Percentiles rank a stretch among this genome's conserved stretches.
Evolutionary conservation across 2,797 vertebrate genomes (phyloP).

Genomic region (Serranus cabrilla): DNA sequence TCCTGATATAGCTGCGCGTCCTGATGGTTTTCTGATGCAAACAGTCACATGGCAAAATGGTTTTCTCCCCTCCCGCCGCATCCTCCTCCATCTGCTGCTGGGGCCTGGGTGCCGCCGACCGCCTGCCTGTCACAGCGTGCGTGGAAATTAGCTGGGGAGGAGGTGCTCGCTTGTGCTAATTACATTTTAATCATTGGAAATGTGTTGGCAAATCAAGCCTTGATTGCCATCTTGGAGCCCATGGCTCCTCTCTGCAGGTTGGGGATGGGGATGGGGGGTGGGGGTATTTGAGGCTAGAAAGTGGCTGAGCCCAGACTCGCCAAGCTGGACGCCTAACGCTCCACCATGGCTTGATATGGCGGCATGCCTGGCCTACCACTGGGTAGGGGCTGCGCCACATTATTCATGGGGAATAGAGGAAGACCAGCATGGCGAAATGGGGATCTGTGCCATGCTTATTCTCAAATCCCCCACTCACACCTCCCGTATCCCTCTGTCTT

Average conservation of each 20-base stretch:
- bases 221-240: constrained; percentile 98
- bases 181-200: constrained; percentile 99
- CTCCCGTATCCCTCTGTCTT: constrained; percentile 87
- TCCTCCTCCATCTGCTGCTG: constrained; percentile 99
- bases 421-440: constrained; percentile 86
- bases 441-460: constrained; percentile 89
- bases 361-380: constrained; percentile 69
- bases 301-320: constrained; percentile 86
- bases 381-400: constrained; percentile 87
- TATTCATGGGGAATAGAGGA: constrained; percentile 91
- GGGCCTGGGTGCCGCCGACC: constrained; percentile 94
- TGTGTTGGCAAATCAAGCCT: constrained; percentile 99
- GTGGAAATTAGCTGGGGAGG: constrained; percentile 99
- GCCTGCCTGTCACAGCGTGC: constrained; percentile 99
- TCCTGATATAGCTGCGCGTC: constrained; percentile 89
- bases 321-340: constrained; percentile 65
- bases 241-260: constrained; percentile 92
- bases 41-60: constrained; percentile 97
- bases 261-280: constrained; percentile 84
- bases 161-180: constrained; percentile 99
- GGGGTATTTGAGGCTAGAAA: constrained; percentile 77
- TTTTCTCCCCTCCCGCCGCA: constrained; percentile 81
- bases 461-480: constrained; percentile 85
- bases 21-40: constrained; percentile 99
- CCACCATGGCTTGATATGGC: constrained; percentile 72